phyloP scores from a whole-genome alignment of 2,888 invertebrate genomes.

The Pristionchus exspectatus region DNA sequence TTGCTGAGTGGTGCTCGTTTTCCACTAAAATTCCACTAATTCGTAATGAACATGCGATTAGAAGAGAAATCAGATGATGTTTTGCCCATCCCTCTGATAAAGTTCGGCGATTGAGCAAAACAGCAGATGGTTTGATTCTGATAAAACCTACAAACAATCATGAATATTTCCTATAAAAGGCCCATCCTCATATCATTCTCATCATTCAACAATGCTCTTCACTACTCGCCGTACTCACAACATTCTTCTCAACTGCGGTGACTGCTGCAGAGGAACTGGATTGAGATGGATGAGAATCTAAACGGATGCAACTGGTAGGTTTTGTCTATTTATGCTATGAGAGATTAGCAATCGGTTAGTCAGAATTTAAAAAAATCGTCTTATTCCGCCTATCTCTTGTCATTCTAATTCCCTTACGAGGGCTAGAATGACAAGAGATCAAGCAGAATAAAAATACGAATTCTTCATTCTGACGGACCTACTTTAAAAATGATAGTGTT shows the following conservation, averaged over 20 bases:
- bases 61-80: not conserved
- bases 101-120: not conserved
- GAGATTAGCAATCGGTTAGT: not conserved
- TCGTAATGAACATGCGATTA: not conserved
- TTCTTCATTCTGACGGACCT: not conserved
- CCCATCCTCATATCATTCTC: not conserved
- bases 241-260: not conserved
- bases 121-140: not conserved
- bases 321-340: not conserved
- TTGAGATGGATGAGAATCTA: not conserved
- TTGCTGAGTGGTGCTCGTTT: no score
- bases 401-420: no score
- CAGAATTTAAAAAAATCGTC: not conserved
- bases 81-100: not conserved
- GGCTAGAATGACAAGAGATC: not conserved
- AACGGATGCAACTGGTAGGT: not conserved
- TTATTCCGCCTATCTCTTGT: not conserved
- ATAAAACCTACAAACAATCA: not conserved
- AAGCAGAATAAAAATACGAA: not conserved
- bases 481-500: not conserved
- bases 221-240: not conserved
- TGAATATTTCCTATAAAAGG: not conserved
- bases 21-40: not conserved
- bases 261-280: not conserved
- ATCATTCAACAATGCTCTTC: constrained; percentile 1